Conservation (phyloP, 2,113 vertebrate species). For the Eidolon helvum region DNA sequence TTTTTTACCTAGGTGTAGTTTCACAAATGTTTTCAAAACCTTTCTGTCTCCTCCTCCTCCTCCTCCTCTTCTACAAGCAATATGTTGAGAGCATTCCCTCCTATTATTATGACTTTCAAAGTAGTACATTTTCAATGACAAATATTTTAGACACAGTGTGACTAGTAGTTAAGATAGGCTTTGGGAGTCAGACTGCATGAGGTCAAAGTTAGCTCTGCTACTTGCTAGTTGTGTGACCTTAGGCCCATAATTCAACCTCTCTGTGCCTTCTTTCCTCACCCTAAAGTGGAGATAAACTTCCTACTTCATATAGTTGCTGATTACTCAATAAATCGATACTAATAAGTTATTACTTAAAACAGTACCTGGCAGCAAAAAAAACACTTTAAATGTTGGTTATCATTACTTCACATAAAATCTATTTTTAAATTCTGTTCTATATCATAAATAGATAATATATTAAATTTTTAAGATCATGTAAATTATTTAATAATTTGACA, state of each 20-base stretch:
- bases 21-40: background rate
- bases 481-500: background rate
- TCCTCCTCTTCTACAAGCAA: background rate
- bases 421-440: background rate
- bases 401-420: background rate
- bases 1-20: background rate
- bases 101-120: background rate
- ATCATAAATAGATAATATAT: background rate
- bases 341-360: background rate
- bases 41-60: too few species aligned
- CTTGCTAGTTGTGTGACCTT: background rate
- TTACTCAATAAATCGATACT: background rate
- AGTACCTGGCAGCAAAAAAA: background rate
- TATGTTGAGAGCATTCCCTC: background rate
- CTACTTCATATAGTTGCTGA: background rate
- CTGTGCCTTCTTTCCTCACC: background rate
- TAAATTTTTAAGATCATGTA: background rate
- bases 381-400: background rate
- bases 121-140: background rate
- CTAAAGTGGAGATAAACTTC: background rate
- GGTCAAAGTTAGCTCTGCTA: background rate
- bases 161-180: background rate
- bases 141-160: background rate
- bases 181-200: background rate
- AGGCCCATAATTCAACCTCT: background rate